Conservation (phyloP, 2,113 vertebrate genomes). For the Catharus bicknelli region DNA sequence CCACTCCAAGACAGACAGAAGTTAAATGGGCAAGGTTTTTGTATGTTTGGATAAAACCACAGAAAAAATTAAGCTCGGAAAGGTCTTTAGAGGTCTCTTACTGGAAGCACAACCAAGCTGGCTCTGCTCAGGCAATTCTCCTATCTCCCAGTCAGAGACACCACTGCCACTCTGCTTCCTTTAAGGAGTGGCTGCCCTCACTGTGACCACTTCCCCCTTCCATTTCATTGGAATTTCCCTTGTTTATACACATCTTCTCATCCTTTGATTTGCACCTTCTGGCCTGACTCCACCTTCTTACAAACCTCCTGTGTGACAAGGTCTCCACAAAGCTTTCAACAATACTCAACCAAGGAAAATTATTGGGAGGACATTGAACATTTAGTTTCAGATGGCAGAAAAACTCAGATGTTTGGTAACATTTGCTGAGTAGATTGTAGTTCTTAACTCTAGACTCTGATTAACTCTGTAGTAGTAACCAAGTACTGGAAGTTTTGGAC, state of each 20-base stretch:
- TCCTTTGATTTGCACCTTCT: neutral
- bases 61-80: neutral
- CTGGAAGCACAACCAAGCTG: neutral
- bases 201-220: no score
- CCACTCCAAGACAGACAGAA: neutral
- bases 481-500: neutral
- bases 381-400: neutral
- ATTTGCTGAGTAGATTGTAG: neutral
- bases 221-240: neutral
- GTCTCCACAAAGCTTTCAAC: neutral
- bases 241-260: neutral
- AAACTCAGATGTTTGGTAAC: neutral
- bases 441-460: neutral
- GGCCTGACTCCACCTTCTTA: neutral
- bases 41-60: neutral
- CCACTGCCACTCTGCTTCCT: neutral
- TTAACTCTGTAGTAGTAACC: neutral
- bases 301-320: fast-evolving
- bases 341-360: neutral
- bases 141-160: neutral
- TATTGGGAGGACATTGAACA: neutral
- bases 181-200: neutral
- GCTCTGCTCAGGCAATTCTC: neutral
- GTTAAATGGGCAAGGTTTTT: neutral
- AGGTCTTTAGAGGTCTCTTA: neutral